phyloP scores from a whole-genome alignment of 1,140 invertebrate species.

The Pseudachorutes palmiensis region DNA sequence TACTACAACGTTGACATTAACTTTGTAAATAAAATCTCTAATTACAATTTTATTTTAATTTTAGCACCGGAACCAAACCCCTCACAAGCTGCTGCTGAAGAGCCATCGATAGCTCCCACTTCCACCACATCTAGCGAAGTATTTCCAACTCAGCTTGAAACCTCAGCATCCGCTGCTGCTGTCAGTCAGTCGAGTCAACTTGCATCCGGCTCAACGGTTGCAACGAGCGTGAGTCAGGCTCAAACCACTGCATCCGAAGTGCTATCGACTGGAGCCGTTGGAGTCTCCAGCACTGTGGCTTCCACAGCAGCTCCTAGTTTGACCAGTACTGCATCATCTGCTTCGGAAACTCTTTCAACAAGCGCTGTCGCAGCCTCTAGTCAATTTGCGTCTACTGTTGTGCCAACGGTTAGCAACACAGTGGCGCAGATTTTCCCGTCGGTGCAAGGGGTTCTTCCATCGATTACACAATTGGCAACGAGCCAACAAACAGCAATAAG shows the following conservation, averaged over 20 bases:
- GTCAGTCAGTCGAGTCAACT: not conserved
- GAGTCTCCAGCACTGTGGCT: not conserved
- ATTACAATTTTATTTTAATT: not conserved
- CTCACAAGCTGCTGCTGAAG: slow-evolving; percentile 9
- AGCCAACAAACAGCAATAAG: not conserved
- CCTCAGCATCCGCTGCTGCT: not conserved
- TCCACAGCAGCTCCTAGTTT: not conserved
- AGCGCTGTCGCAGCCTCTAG: not conserved
- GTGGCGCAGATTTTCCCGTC: not conserved
- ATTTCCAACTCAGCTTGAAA: not conserved
- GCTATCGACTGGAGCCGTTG: not conserved
- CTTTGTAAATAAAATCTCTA: no score
- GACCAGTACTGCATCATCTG: not conserved
- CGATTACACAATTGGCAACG: not conserved
- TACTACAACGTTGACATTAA: no score
- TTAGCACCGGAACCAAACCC: slow-evolving; percentile 2
- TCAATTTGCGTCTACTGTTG: not conserved
- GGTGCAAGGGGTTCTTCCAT: slow-evolving; percentile 12
- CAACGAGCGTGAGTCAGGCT: not conserved
- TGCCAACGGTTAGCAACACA: slow-evolving; percentile 1
- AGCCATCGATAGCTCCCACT: not conserved
- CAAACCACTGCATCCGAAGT: not conserved
- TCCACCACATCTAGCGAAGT: not conserved
- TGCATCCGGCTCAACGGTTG: not conserved
- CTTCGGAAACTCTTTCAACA: slow-evolving; percentile 10